Conservation (phyloP, 2,113 vertebrate species). For the Urocynchramus pylzowi region DNA sequence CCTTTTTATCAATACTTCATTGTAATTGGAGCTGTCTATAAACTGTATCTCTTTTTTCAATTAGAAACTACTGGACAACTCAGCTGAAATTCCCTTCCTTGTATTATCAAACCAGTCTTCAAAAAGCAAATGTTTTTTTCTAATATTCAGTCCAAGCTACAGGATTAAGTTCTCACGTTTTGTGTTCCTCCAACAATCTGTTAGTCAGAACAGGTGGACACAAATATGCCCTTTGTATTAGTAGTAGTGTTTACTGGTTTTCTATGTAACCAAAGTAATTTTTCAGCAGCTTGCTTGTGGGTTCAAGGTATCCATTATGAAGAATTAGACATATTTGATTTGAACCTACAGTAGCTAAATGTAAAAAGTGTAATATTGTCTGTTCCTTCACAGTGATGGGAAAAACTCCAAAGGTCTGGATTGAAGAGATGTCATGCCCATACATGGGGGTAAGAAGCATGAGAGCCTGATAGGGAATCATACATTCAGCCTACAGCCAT, state of each 20-base stretch:
- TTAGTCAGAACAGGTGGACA: not conserved
- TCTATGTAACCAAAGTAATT: not conserved
- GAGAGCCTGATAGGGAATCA: not conserved
- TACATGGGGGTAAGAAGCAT: constrained; percentile 40
- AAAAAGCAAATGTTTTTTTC: not conserved
- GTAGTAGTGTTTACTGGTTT: not conserved
- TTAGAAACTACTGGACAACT: not conserved
- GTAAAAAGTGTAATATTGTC: not conserved
- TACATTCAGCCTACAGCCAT: not conserved
- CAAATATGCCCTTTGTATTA: not conserved
- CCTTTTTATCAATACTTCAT: not conserved
- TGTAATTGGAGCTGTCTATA: not conserved
- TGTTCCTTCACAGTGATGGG: not conserved
- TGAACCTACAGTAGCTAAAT: constrained; percentile 26
- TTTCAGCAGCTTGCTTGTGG: not conserved
- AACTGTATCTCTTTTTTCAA: not conserved
- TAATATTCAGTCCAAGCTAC: not conserved
- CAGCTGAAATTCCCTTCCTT: not conserved
- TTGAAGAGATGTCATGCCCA: constrained; percentile 4
- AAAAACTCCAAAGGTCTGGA: constrained; percentile 37
- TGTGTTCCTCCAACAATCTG: not conserved
- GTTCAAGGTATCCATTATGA: not conserved
- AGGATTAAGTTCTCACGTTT: not conserved
- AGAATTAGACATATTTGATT: not conserved
- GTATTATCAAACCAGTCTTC: not conserved